Evolutionary conservation across 2,888 invertebrate genomes (phyloP).

Genomic region (Petrolisthes manimaculis): DNA sequence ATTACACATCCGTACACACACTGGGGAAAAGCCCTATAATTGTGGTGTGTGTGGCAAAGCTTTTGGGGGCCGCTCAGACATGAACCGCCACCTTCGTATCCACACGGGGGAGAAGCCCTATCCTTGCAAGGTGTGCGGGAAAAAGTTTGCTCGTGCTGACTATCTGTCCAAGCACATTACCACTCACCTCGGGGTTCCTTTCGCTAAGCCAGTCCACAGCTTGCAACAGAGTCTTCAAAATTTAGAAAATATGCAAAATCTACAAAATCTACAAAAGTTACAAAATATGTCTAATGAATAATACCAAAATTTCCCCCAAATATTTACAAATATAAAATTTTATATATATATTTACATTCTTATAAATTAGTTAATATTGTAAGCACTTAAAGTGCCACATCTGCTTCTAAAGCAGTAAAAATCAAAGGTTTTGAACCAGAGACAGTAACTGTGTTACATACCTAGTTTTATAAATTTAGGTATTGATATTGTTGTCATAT

Average conservation of each 20-base stretch:
- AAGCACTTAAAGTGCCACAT: constrained; percentile 61
- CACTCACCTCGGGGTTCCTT: constrained; percentile 75
- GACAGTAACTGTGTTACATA: constrained; percentile 63
- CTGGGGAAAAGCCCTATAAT: constrained; percentile 83
- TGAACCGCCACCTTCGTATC: constrained; percentile 66
- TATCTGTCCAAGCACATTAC: constrained; percentile 91
- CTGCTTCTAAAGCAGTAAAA: constrained; percentile 61
- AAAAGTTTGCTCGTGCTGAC: constrained; percentile 90
- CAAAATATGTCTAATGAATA: constrained; percentile 62
- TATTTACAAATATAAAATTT: constrained; percentile 61
- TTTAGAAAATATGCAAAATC: constrained; percentile 65
- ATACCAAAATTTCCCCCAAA: constrained; percentile 63
- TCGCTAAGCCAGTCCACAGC: constrained; percentile 65
- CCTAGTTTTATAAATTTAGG: constrained; percentile 62
- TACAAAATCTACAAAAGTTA: constrained; percentile 65
- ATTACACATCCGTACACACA: constrained; percentile 66
- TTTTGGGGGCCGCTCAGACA: constrained; percentile 75
- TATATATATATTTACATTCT: constrained; percentile 64
- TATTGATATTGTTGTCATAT: constrained; percentile 63
- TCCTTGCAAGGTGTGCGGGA: constrained; percentile 92
- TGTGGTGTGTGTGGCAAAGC: constrained; percentile 93
- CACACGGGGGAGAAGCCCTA: constrained; percentile 80
- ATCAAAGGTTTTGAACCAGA: constrained; percentile 63
- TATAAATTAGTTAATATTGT: constrained; percentile 62
- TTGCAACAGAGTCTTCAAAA: constrained; percentile 66